Conservation (phyloP, 2,797 vertebrate genomes). For the Lateolabrax maculatus region DNA sequence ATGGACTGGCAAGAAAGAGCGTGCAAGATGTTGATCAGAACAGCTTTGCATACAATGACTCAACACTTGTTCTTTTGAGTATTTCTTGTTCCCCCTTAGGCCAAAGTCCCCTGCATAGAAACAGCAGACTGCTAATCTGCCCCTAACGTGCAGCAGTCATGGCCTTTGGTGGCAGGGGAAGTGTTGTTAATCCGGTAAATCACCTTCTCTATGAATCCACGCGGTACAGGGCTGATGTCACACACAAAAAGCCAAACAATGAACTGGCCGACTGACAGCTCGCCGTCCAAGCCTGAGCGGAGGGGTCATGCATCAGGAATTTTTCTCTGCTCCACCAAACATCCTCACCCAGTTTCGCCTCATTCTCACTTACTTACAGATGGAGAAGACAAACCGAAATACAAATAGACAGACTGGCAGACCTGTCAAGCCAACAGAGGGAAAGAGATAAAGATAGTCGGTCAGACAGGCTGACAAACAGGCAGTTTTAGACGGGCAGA, state of each 20-base stretch:
- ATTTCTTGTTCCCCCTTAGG: neutral
- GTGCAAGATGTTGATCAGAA: neutral
- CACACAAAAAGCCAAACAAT: conserved; percentile 68
- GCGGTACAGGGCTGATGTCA: conserved; percentile 47
- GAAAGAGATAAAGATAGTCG: conserved; percentile 50
- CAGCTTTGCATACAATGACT: neutral
- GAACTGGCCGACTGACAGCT: conserved; percentile 69
- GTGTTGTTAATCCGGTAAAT: conserved; percentile 63
- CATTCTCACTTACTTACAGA: conserved; percentile 58
- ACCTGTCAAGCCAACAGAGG: conserved; percentile 49
- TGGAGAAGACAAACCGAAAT: conserved; percentile 64
- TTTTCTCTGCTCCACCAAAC: conserved; percentile 66
- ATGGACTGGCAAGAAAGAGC: conserved; percentile 5
- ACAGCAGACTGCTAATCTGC: conserved; percentile 46
- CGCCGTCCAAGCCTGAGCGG: conserved; percentile 30
- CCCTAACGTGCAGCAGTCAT: conserved; percentile 12
- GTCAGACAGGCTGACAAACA: conserved; percentile 50
- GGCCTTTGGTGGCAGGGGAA: conserved; percentile 50
- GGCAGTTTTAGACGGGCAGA: conserved; percentile 39
- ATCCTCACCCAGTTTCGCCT: conserved; percentile 67
- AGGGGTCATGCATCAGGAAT: conserved; percentile 69
- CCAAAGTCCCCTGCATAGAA: conserved; percentile 1
- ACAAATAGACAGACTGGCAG: conserved; percentile 67
- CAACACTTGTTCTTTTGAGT: conserved; percentile 17
- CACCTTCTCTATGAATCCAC: conserved; percentile 48